Evolutionary conservation across 2,888 invertebrate genomes (phyloP), one percentile per base, ranked within the genome.

Genomic region (Molorchus minor): DNA sequence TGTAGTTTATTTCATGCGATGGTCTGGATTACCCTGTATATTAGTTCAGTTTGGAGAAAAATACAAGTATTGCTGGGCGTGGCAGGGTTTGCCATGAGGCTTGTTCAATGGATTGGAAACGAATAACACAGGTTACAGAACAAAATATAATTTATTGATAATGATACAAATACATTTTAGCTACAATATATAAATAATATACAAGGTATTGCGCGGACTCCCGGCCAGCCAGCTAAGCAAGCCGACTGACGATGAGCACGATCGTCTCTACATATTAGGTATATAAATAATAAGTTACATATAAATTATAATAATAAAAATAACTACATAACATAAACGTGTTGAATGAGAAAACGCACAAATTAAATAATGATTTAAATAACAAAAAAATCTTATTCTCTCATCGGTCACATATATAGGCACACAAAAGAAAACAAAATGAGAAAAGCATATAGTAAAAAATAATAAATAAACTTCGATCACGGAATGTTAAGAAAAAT

Each of bases 121-220:
- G 40, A 52, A 10, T n/a, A 52, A n/a, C 52, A 52, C 30, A 19
- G 30, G 52, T 46, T 70, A 68, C 62, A 78, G 80, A 80, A 80
- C 79, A 80, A 81, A 80, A 80, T 81, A 81, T 81, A 81, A 81
- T 81, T 81, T 81, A 81, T 80, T 79, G 78, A 79, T 79, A 78
- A 77, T 77, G 76, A 78, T 80, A 79, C 76, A 79, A 72, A 77
- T 76, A 76, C 77, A 78, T 76, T 76, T 75, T 76, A 77, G 75
- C 77, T 78, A 78, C 66, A 71, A 72, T 75, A 80, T 77, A 79
- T 79, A 79, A 78, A 78, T 76, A 77, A 75, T 79, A 79, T 79
- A 79, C 79, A 79, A n/a, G 77, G 77, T 80, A 78, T 75, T 75
- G 73, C 72, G 69, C 65, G 69, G 52, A 59, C 67, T 66, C 67